Conservation (phyloP, 2,888 invertebrate genomes). For the Apodemia duryi region DNA sequence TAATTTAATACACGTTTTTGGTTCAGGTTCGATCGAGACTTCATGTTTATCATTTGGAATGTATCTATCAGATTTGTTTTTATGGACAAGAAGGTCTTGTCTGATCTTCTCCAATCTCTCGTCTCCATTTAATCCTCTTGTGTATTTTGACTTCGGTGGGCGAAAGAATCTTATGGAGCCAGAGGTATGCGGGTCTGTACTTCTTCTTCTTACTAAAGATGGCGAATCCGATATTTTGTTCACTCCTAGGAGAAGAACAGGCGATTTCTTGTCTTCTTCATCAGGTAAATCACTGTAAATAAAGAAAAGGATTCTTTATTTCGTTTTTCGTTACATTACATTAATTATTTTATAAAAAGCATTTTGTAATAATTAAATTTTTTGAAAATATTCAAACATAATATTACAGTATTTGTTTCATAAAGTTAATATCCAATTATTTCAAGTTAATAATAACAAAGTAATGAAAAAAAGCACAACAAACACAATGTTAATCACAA, state of each 20-base stretch:
- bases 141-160: constrained; percentile 68
- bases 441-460: background rate
- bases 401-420: background rate
- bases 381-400: background rate
- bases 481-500: background rate
- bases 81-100: constrained; percentile 65
- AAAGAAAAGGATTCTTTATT: constrained; percentile 25
- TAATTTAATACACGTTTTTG: constrained; percentile 51
- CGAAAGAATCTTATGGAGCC: constrained; percentile 68
- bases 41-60: constrained; percentile 60
- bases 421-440: background rate
- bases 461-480: background rate
- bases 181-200: constrained; percentile 56
- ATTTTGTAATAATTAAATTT: background rate
- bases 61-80: constrained; percentile 64
- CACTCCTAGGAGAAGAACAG: constrained; percentile 80
- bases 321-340: background rate
- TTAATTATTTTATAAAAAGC: background rate
- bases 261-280: constrained; percentile 78
- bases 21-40: constrained; percentile 55
- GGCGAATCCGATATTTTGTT: constrained; percentile 77
- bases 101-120: constrained; percentile 69
- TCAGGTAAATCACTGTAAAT: constrained; percentile 81
- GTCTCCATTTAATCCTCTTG: constrained; percentile 66
- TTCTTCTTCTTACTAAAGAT: constrained; percentile 58